phyloP scores from a whole-genome alignment of 2,888 invertebrate species.

The Aphidius colemani region DNA sequence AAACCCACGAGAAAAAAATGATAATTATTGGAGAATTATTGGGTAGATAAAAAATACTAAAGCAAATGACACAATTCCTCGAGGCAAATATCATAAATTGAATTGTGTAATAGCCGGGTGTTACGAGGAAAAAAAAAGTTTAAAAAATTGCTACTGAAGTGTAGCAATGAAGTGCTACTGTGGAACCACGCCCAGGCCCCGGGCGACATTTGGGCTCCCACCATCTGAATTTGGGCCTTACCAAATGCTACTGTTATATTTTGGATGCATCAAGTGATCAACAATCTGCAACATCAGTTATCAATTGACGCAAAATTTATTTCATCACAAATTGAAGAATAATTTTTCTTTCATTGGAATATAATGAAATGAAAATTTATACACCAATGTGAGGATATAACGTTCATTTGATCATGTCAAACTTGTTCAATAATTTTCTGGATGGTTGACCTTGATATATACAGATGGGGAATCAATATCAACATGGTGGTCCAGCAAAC shows the following conservation, averaged over 20 bases:
- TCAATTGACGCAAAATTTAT: slow-evolving; percentile 1
- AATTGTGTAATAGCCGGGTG: slow-evolving; percentile 47
- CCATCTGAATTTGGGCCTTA: slow-evolving; percentile 5
- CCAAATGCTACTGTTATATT: slow-evolving; percentile 5
- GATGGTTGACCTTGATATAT: slow-evolving; percentile 5
- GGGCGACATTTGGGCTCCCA: slow-evolving; percentile 45
- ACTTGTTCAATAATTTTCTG: slow-evolving; percentile 18
- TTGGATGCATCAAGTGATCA: neutral
- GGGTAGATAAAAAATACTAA: neutral
- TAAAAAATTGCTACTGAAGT: slow-evolving; percentile 31
- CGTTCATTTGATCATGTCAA: slow-evolving; percentile 3
- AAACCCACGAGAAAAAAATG: no score
- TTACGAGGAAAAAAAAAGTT: slow-evolving; percentile 31
- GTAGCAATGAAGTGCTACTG: slow-evolving; percentile 45
- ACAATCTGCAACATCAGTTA: neutral
- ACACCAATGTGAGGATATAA: no score
- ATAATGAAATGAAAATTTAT: no score
- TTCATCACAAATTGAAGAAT: slow-evolving; percentile 2
- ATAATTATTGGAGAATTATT: neutral
- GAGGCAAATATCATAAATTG: slow-evolving; percentile 41
- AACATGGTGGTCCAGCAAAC: slow-evolving; percentile 23
- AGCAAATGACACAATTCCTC: slow-evolving; percentile 18
- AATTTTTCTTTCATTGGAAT: neutral
- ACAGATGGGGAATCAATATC: slow-evolving; percentile 7
- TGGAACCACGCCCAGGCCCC: slow-evolving; percentile 55